Evolutionary conservation across 2,888 invertebrate species (phyloP), one percentile per base, ranked within the genome.

Genomic region (Stenodera caucasica): DNA sequence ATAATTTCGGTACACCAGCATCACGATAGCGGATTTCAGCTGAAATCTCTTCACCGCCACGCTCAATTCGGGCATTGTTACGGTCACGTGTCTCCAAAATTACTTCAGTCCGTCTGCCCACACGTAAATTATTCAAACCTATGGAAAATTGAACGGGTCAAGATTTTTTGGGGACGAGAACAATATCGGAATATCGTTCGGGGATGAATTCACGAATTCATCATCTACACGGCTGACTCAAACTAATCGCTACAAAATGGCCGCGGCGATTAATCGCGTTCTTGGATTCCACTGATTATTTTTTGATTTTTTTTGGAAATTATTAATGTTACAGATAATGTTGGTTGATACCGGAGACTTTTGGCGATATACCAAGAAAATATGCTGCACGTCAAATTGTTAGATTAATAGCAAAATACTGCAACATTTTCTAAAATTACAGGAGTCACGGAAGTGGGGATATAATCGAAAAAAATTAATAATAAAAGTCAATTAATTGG

Each of bases 31-130:
- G 80, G 8, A 85, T 75, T 68, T 84, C 82, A 0, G 86, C 88
- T 0, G 81, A 80, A 23, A 90, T 84, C 59, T 78, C 77, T 69
- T 89, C 85, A 0, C 89, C 90, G 0, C 89, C 90, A 68, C 89
- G 86, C 77, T 88, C 87, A 32, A 90, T 79, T 0, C 86, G 82
- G 57, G 85, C 85, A 0, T 86, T 86, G 64, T 84, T 86, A 55
- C 82, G 82, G 71, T 90, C 90, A 9, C 86, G 80, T 0, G 88
- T 82, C 67, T 87, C 84, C 61, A 90, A 67, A 2, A 83, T 75
- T 0, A 86, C 81, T 69, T 87, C 86, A 12, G 87, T 86, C 64
- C 84, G 85, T 61, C 83, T 82, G 58, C 88, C 87, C 1, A 89
- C 86, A 29, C 88, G 81, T 29, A 89, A 80, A 73, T 85, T 85